Conservation (phyloP, 2,888 invertebrate genomes). For the Cynaeus angustus region DNA sequence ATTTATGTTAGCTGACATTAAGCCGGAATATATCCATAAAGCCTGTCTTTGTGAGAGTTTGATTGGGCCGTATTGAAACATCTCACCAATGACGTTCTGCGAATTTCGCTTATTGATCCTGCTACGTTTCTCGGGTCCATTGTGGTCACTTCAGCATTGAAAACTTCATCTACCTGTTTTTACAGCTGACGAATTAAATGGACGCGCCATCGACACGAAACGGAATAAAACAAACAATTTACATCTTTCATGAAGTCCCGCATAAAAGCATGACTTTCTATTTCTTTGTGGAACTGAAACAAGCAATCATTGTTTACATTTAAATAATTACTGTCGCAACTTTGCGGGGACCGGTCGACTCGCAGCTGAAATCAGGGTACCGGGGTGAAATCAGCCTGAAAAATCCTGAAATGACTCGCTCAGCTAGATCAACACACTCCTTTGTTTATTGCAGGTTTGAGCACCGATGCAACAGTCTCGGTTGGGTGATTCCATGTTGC, state of each 20-base stretch:
- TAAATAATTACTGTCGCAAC: constrained; percentile 43
- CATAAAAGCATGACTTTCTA: constrained; percentile 43
- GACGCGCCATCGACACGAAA: constrained; percentile 16
- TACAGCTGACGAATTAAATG: constrained; percentile 17
- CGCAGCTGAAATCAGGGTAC: not conserved
- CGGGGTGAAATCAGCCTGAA: constrained; percentile 20
- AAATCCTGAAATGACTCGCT: constrained; percentile 33
- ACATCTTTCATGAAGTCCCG: constrained; percentile 43
- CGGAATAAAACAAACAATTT: constrained; percentile 37
- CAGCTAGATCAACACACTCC: constrained; percentile 35
- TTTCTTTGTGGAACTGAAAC: constrained; percentile 39
- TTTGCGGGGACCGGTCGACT: constrained; percentile 16
- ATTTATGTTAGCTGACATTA: constrained; percentile 36
- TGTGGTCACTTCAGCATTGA: constrained; percentile 7
- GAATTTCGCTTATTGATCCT: constrained; percentile 24
- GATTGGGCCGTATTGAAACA: constrained; percentile 34
- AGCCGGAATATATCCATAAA: constrained; percentile 27
- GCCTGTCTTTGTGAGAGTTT: constrained; percentile 20
- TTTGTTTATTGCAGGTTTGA: constrained; percentile 44
- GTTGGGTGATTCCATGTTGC: constrained; percentile 39
- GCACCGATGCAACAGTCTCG: constrained; percentile 32
- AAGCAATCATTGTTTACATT: constrained; percentile 43
- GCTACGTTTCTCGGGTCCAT: not conserved
- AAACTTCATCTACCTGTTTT: constrained; percentile 26
- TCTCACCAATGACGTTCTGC: constrained; percentile 24